Conservation (phyloP, 2,797 vertebrate species). For the Astyanax mexicanus region DNA sequence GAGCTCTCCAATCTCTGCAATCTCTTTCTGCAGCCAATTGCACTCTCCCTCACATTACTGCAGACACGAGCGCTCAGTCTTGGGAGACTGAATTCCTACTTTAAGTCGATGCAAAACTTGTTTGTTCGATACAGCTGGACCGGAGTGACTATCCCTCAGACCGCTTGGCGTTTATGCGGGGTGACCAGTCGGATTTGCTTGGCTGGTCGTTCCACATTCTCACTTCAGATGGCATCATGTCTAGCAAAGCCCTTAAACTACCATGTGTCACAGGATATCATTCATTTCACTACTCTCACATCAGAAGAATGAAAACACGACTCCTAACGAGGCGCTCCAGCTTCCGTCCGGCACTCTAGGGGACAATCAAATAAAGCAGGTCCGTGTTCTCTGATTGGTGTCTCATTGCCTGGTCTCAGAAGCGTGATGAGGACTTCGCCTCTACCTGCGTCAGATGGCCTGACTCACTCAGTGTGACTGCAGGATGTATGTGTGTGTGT, state of each 20-base stretch:
- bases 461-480: constrained; percentile 51
- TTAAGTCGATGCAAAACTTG: constrained; percentile 12
- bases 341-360: constrained; percentile 1
- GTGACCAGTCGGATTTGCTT: constrained; percentile 50
- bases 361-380: constrained; percentile 31
- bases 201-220: constrained; percentile 38
- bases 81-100: constrained; percentile 11
- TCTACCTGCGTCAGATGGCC: constrained; percentile 52
- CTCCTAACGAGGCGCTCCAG: constrained; percentile 6
- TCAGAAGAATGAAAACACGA: constrained; percentile 5
- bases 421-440: constrained; percentile 45
- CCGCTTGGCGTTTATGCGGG: constrained; percentile 31
- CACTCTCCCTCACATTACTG: constrained; percentile 21
- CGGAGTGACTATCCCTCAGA: constrained; percentile 43
- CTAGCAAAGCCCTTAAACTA: constrained; percentile 45
- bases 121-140: constrained; percentile 16
- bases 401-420: too few species aligned
- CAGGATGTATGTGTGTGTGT: constrained; percentile 47
- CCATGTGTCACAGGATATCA: constrained; percentile 45
- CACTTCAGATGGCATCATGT: constrained; percentile 49
- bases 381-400: too few species aligned
- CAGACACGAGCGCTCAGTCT: background rate
- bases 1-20: constrained; percentile 32
- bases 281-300: constrained; percentile 40
- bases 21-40: constrained; percentile 35